A percentile compares a stretch with the other conserved stretches of the same genome.
These are phyloP conservation scores for Torymus aiolomorphi DNA, from an alignment of 2,888 invertebrate genomes.

Conservation along the genomic window DNA sequence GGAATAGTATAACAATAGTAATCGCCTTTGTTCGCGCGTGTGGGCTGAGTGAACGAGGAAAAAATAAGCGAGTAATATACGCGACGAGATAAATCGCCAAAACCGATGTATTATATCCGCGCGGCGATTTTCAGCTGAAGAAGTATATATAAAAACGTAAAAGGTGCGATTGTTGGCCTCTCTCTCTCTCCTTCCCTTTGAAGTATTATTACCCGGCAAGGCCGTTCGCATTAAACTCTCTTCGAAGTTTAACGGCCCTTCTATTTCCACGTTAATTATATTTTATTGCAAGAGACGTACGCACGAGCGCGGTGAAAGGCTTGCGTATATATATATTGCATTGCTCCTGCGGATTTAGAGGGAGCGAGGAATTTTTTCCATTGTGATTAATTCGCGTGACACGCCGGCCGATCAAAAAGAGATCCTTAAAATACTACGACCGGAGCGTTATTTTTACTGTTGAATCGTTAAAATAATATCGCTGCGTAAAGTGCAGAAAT, in stretches of 20 bases:
- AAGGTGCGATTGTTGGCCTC: neutral
- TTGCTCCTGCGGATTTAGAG: no score
- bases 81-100: neutral
- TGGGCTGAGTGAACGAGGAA: neutral
- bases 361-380: no score
- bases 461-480: no score
- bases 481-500: no score
- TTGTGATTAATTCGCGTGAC: no score
- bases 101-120: neutral
- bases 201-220: constrained; percentile 24
- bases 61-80: neutral
- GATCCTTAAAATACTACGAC: no score
- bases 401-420: no score
- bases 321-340: neutral
- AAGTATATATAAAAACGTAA: constrained; percentile 8
- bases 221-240: neutral
- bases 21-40: no score
- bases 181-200: constrained; percentile 11
- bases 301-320: constrained; percentile 21
- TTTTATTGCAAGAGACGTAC: constrained; percentile 9
- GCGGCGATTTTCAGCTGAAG: neutral
- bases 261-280: constrained; percentile 33
- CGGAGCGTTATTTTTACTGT: no score
- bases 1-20: no score
- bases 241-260: constrained; percentile 33